phyloP scores from a whole-genome alignment of 2,113 vertebrate genomes.

The Brachypodius melanocephalos region DNA sequence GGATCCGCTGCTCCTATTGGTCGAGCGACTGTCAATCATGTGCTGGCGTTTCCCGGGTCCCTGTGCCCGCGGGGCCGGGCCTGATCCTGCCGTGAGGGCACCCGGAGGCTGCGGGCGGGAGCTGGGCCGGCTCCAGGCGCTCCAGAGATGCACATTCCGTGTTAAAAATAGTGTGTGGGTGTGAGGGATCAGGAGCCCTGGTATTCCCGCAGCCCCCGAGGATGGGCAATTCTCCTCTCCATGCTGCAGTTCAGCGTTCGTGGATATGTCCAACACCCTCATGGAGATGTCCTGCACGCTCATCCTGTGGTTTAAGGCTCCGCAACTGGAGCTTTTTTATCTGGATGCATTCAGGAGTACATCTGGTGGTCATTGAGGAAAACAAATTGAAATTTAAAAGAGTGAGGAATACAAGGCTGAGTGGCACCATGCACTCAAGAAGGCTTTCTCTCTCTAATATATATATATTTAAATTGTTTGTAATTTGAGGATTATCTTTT shows the following conservation, averaged over 20 bases:
- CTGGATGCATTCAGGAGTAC: neutral
- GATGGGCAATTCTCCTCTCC: fast-evolving
- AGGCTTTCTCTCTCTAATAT: neutral
- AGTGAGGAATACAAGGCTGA: neutral
- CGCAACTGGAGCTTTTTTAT: fast-evolving
- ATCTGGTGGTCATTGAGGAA: neutral
- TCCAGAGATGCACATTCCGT: fast-evolving
- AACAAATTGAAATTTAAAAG: neutral
- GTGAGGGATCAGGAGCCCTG: neutral
- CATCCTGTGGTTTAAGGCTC: neutral
- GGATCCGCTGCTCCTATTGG: neutral
- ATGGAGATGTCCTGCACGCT: neutral
- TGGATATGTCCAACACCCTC: neutral
- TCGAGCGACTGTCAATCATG: neutral
- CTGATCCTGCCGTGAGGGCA: neutral
- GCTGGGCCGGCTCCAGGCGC: neutral
- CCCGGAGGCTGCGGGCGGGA: neutral
- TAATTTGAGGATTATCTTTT: neutral
- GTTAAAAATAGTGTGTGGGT: neutral
- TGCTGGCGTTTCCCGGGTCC: neutral
- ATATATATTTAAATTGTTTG: neutral
- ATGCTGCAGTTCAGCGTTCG: neutral
- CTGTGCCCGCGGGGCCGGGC: neutral
- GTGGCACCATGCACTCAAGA: fast-evolving
- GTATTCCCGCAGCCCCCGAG: fast-evolving